Base-by-base conservation (phyloP, 37 sponge, comb jelly and placozoan species). In the Aphrocallistes beatrix region DNA sequence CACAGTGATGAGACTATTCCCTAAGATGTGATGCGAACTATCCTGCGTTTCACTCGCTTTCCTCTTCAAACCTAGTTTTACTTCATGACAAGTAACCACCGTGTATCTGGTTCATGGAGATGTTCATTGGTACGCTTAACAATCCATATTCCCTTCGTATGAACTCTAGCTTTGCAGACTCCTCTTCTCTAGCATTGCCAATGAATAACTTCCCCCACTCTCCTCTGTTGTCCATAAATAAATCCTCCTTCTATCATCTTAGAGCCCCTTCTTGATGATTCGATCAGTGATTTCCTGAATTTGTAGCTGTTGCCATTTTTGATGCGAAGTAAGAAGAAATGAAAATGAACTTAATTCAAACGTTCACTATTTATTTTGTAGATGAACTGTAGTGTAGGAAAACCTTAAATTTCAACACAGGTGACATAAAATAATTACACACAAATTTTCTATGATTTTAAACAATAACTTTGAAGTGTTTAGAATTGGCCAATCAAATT, bases 11-110 rank as follows among this genome's bases (percentile, higher is more conserved):
- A 60, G 75, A 60, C 75, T 60, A 28, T 60, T 30, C 17, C 75
- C 75, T 60, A 60, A 19, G 34, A 60, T 60, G 75, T 25, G 34
- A 60, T 60, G 75, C 75, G 34, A 28, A 60, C 75, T 6, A 60
- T 60, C 75, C 34, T 60, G 75, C 34, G 34, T 60, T 60, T 60
- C 75, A 60, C n/a, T n/a, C 75, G 75, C 75, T 30, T 60, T 60
- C 21, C 75, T 60, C 75, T 60, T 60, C 25, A 28, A 3, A 30
- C 75, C 25, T 42, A 42, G 6, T 60, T 60, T 60, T 60, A 60
- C 75, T 6, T 60, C 34, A 19, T 60, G 75, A 60, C 75, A 60
- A 60, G 75, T 60, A 60, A 60, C 75, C n/a, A 30, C 8, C n/a
- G 17, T 28, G 10, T 30, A 60, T 60, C 25, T 60, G 75, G 75